Base-by-base conservation (phyloP, 2,797 vertebrate genomes). In the Lophotriccus pileatus region DNA sequence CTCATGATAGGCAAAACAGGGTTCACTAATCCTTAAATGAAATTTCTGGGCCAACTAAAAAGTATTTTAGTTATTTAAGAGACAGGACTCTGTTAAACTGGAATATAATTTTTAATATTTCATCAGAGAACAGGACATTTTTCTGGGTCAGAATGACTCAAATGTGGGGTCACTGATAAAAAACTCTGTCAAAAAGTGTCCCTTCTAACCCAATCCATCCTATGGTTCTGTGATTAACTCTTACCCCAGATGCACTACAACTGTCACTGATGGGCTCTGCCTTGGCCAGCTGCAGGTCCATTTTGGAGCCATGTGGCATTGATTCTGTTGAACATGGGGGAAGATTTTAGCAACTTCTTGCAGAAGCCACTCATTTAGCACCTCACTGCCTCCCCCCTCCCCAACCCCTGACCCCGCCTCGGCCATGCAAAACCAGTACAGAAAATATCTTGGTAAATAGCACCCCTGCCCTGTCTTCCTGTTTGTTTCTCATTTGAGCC, bases 21-120 rank as follows among this genome's bases (percentile, higher is more conserved):
- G 78, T 95, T 96, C 91, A 82, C 84, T 94, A 87, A 87, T 90
- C 89, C 37, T 90, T 73, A 79, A 92, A 94, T 96, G 23, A 92
- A 89, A 93, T 94, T 90, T 92, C 59, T 87, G 52, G 59, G 28
- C 32, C 11, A 87, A 70, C 18, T 47, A 52, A 87, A 44, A 93
- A 84, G 12, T 63, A 70, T 73, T 86, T 82, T 68, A 81, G 36
- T 79, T 87, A 72, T 84, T 92, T 79, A 73, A 84, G 56, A 92
- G 44, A 41, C 12, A 63, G 25, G 36, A 76, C 60, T 90, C 30
- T 73, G 11, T 84, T 74, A 84, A 89, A 77, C 18, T 52, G 63
- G 50, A 82, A 73, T 76, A 63, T 84, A 87, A 59, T 59, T 92
- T 79, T 84, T 53, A 92, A 87, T 32, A 28, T 92, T 79, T 70